Conservation (phyloP, 1,140 invertebrate genomes). For the Ectropis grisescens region DNA sequence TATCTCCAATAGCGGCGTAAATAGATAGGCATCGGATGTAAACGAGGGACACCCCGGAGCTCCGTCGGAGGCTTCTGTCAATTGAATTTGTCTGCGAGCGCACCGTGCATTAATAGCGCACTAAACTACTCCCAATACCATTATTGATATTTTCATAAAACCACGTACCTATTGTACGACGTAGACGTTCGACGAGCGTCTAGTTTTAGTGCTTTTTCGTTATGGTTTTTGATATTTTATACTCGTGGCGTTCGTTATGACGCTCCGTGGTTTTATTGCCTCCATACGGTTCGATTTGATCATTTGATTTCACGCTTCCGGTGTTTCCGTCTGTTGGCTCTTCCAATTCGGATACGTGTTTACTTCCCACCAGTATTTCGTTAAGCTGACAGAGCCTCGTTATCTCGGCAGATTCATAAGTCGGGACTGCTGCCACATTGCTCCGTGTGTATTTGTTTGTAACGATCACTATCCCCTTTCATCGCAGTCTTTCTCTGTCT, state of each 20-base stretch:
- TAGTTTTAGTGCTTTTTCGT: slow-evolving; percentile 33
- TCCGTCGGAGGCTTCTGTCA: slow-evolving; percentile 46
- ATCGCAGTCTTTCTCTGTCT: slow-evolving; percentile 20
- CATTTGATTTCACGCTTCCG: slow-evolving; percentile 18
- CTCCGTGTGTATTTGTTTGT: slow-evolving; percentile 12
- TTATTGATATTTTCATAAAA: slow-evolving; percentile 53
- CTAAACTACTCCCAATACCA: slow-evolving; percentile 50
- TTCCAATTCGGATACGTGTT: background rate
- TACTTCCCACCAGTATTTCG: too few relatives aligned
- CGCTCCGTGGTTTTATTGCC: slow-evolving; percentile 21
- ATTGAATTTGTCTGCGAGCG: slow-evolving; percentile 68
- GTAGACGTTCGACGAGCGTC: slow-evolving; percentile 19
- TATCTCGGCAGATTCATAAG: too few relatives aligned
- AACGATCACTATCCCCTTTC: slow-evolving; percentile 18
- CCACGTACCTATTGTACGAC: slow-evolving; percentile 30
- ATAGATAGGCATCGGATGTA: slow-evolving; percentile 48
- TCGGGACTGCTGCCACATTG: background rate
- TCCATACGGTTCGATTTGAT: slow-evolving; percentile 19
- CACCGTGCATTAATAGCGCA: slow-evolving; percentile 50
- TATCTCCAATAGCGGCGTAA: slow-evolving; percentile 50
- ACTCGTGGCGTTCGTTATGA: slow-evolving; percentile 14
- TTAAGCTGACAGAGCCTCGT: too few relatives aligned
- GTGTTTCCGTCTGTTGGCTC: slow-evolving; percentile 2
- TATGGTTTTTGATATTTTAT: slow-evolving; percentile 36
- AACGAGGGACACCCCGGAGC: slow-evolving; percentile 44